phyloP scores from a whole-genome alignment of 2,797 vertebrate species.

The Chrosomus eos region DNA sequence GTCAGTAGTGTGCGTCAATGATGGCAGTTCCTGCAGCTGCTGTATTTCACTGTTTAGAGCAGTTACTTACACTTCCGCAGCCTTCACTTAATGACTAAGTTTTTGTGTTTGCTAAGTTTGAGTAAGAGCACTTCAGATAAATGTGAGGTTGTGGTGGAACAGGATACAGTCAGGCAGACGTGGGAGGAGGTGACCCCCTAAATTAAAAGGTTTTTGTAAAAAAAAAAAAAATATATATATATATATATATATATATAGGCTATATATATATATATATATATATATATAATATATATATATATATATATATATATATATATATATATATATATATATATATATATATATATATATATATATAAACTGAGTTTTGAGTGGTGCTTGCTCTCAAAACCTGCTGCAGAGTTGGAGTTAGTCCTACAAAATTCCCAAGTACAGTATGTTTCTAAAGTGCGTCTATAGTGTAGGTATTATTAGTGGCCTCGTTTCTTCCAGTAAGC shows the following conservation, averaged over 20 bases:
- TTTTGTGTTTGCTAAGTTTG: neutral
- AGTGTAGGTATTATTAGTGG: no score
- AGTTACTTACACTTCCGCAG: constrained; percentile 12
- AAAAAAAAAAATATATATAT: no score
- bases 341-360: no score
- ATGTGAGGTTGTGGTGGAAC: neutral
- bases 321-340: no score
- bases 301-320: no score
- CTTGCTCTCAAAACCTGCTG: no score
- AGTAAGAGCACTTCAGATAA: neutral
- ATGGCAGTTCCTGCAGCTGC: constrained; percentile 11
- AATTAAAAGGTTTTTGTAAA: neutral
- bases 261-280: no score
- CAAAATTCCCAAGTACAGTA: neutral
- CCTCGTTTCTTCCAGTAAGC: no score
- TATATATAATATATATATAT: no score
- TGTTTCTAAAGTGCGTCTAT: neutral
- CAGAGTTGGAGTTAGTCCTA: neutral
- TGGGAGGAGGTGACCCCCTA: neutral
- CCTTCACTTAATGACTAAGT: constrained; percentile 10
- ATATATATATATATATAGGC: no score
- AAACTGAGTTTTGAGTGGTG: no score
- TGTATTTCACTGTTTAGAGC: constrained; percentile 14
- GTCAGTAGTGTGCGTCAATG: neutral
- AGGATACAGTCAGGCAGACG: neutral